These are phyloP conservation scores for Babylonia areolata DNA, from an alignment of 1,140 invertebrate genomes.

Conservation along the genomic window DNA sequence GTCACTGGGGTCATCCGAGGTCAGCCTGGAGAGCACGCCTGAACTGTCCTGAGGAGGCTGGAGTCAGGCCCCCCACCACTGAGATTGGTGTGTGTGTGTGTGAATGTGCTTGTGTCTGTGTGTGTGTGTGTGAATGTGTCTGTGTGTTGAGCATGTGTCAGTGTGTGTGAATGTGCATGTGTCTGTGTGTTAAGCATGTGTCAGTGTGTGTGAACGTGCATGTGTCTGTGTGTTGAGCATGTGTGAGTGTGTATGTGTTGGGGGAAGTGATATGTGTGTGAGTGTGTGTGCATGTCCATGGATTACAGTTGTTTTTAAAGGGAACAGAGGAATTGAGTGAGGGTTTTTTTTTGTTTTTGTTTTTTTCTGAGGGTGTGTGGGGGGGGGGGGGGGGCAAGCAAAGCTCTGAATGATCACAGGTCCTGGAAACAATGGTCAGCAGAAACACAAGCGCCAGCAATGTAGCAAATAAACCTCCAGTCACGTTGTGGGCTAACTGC, in stretches of 20 bases:
- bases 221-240: not conserved
- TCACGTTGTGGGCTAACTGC: no score
- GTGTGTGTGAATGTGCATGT: not conserved
- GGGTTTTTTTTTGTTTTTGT: no score
- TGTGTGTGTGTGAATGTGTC: not conserved
- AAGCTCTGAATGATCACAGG: no score
- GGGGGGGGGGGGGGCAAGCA: no score
- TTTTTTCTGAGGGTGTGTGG: no score
- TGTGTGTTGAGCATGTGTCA: not conserved
- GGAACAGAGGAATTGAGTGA: no score
- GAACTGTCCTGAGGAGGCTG: not conserved
- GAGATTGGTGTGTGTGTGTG: not conserved
- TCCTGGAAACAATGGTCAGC: no score
- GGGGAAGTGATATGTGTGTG: not conserved
- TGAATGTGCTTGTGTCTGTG: not conserved
- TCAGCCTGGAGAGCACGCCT: constrained; percentile 2
- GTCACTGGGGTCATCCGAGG: not conserved
- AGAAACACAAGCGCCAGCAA: no score
- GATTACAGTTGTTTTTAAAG: no score
- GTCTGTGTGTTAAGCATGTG: not conserved
- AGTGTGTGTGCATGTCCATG: not conserved
- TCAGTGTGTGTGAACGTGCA: not conserved
- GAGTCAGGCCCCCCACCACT: no score
- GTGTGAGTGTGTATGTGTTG: not conserved
- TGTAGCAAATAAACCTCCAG: no score